Base-by-base conservation (phyloP, 2,113 vertebrate genomes). In the Echinops telfairi region DNA sequence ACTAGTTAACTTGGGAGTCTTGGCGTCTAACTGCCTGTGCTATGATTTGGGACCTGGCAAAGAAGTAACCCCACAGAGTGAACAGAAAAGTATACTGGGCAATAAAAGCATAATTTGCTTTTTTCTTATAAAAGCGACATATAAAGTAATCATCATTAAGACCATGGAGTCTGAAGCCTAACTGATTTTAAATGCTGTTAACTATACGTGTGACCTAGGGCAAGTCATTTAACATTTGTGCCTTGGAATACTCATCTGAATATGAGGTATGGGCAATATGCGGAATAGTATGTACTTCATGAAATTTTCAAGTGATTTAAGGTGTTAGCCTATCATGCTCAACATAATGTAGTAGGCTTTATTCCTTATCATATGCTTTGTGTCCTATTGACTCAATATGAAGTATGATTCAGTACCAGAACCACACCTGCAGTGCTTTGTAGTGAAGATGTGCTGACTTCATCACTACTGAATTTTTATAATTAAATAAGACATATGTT, bases 1-100 rank as follows among this genome's bases (percentile, higher is more conserved):
- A 12, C 68, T 6, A 5, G 15, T 40, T 31, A 38, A 20, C 7
- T 17, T 0, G 62, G 58, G 4, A 53, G 9, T 10, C 47, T 1
- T 80, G 16, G 3, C 0, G 0, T 4, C 17, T 20, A 43, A 3
- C 17, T 16, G 40, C 19, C 2, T 36, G 20, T 7, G 1, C 70
- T 57, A 43, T 40, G 36, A 58, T 7, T 12, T 66, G 38, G 20
- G n/a, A 29, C 15, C 12, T 36, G 9, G 0, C 81, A 62, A 73
- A 43, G 25, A 70, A 31, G 19, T 7, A 60, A 16, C 7, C 4
- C 33, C 40, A 40, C 6, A 53, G 29, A n/a, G 20, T 22, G 15
- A 81, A 76, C 29, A 70, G 27, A 29, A 57, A 88, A 73, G 6
- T 58, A 64, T 17, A 58, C 9, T 6, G 4, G 60, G 40, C 43